Evolutionary conservation across 1,140 invertebrate genomes (phyloP), one percentile per base, ranked within the genome.

Genomic region (Bemisia tabaci): DNA sequence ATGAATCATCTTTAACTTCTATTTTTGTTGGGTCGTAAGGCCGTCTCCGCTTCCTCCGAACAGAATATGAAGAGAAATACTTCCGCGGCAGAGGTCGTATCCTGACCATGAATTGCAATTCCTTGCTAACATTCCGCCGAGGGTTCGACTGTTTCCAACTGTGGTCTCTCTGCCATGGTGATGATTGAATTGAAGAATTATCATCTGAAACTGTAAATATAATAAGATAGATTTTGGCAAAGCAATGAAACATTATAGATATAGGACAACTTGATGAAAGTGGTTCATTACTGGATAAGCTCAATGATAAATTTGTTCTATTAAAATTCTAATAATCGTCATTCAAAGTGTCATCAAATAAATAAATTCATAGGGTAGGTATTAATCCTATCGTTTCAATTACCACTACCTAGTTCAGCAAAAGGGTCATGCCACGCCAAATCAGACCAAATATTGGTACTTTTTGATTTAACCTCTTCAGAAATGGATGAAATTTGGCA

Each of bases 181-280:
- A 92, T 60, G 90, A 92, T 74, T 92, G 89, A 71, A 92, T 83
- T 39, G 90, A 92, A 72, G 88, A 91, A 78, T 91, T 92, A 75
- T 92, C 90, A 81, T 92, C 90, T 71, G 89, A 91, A 79, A 89
- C 88, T 88, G 71, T n/a, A n/a, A n/a, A n/a, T n/a, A n/a, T n/a
- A n/a, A n/a, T 66, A 79, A 78, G 71, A 22, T 62, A 65, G 26
- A 69, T 33, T 26, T 22, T n/a, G n/a, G n/a, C n/a, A n/a, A n/a
- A n/a, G n/a, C n/a, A n/a, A n/a, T n/a, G n/a, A n/a, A n/a, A n/a
- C n/a, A n/a, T n/a, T n/a, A n/a, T n/a, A n/a, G n/a, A n/a, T n/a
- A n/a, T n/a, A n/a, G n/a, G n/a, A n/a, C n/a, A n/a, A n/a, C n/a
- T n/a, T n/a, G n/a, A n/a, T n/a, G n/a, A n/a, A n/a, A n/a, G n/a